phyloP scores from a whole-genome alignment of 2,888 invertebrate species.

The Agriotes lineatus region DNA sequence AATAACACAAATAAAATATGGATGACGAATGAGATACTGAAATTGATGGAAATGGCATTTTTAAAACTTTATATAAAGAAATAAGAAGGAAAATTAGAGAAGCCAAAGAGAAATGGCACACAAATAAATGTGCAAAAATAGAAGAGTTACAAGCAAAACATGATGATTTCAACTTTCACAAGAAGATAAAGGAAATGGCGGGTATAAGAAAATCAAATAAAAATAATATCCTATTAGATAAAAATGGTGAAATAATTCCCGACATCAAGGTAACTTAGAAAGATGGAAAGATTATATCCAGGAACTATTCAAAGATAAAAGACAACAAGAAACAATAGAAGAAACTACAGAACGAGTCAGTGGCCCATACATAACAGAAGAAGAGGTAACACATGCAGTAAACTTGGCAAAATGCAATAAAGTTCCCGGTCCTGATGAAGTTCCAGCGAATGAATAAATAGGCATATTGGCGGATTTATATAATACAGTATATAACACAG shows the following conservation, averaged over 20 bases:
- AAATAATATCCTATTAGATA: constrained; percentile 27
- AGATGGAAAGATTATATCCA: constrained; percentile 39
- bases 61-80: too few species aligned
- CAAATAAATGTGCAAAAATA: too few species aligned
- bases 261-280: constrained; percentile 31
- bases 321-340: neutral
- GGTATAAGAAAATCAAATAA: constrained; percentile 16
- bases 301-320: constrained; percentile 39
- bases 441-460: neutral
- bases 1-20: constrained; percentile 27
- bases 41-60: constrained; percentile 40
- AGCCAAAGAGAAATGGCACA: constrained; percentile 33
- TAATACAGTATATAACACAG: neutral
- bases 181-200: constrained; percentile 36
- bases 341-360: too few species aligned
- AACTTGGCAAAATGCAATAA: neutral
- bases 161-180: constrained; percentile 43
- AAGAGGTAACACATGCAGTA: constrained; percentile 2
- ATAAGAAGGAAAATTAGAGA: constrained; percentile 15
- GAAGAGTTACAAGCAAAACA: too few species aligned
- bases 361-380: too few species aligned
- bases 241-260: constrained; percentile 32
- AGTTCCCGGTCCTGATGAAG: neutral
- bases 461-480: neutral
- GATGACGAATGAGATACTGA: constrained; percentile 37